These are phyloP conservation scores for Drosophila miranda DNA, from an alignment of 1,140 invertebrate genomes.

Conservation along the genomic window DNA sequence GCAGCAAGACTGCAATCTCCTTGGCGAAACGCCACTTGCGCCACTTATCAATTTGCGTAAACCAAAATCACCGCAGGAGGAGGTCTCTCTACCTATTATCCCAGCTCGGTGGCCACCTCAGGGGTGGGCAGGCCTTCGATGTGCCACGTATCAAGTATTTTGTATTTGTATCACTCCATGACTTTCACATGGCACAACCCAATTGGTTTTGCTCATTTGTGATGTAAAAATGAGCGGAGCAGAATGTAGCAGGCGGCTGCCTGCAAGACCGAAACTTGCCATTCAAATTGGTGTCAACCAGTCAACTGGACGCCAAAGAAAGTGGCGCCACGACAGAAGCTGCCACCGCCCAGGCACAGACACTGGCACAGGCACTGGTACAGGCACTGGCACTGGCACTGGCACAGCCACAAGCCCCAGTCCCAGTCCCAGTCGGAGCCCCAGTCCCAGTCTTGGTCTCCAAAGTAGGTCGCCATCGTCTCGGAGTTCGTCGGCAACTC, in stretches of 20 bases:
- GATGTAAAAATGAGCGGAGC: conserved; percentile 48
- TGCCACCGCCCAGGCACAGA: conserved; percentile 24
- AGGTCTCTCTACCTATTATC: too few species aligned
- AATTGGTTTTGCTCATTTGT: conserved; percentile 55
- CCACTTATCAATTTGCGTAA: conserved; percentile 23
- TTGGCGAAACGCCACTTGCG: conserved; percentile 9
- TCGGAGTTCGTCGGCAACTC: conserved; percentile 43
- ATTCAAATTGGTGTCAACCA: conserved; percentile 77
- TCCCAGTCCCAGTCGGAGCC: conserved; percentile 13
- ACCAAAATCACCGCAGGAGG: conserved; percentile 4
- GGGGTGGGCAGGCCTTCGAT: conserved; percentile 12
- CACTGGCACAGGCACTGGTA: conserved; percentile 1
- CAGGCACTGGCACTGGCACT: conserved; percentile 8
- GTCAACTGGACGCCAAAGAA: conserved; percentile 75
- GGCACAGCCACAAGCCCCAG: conserved; percentile 15
- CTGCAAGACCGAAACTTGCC: conserved; percentile 54
- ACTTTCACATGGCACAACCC: conserved; percentile 57
- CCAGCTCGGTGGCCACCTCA: neutral
- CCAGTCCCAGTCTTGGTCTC: conserved; percentile 23
- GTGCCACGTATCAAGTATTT: conserved; percentile 20
- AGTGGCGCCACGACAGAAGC: conserved; percentile 58
- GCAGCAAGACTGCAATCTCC: conserved; percentile 11
- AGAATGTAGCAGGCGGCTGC: neutral
- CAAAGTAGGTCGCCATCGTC: conserved; percentile 64
- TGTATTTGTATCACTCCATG: conserved; percentile 40